Evolutionary conservation across 2,797 vertebrate species (phyloP), one percentile per base, ranked within the genome.

Genomic region (Gallinago nigripennis): DNA sequence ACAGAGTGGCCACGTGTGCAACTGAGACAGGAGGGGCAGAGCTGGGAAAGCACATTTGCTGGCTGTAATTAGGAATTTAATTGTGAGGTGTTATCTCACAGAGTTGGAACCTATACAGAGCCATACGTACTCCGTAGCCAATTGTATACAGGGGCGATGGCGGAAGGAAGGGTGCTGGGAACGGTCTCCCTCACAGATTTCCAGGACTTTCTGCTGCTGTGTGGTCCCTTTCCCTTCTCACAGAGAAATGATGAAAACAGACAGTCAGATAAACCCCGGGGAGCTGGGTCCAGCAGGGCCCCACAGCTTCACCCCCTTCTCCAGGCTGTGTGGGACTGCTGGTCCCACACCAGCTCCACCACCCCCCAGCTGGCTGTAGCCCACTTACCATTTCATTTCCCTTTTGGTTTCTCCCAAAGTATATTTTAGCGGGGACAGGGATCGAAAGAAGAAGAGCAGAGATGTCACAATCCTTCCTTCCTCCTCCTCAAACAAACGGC

Each of bases 171-270:
- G 37, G 7, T 51, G 89, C 95, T 96, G 95, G 94, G 94, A 96
- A 95, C 18, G 0, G 7, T 23, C 61, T 94, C 45, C 41, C 69
- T 80, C 2, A 0, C 90, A 80, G 45, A 85, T 95, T 96, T 96
- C 96, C 93, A 94, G 83, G 90, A 30, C 54, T 78, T 91, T 89
- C 57, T 91, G 86, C 82, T 96, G 88, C 90, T 95, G 95, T 95
- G 95, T 96, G 96, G 94, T 95, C 96, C 83, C 86, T 76, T 95
- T 95, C 75, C 83, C 91, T 93, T 90, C 81, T 95, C 95, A 63
- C 61, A 48, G 68, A 60, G 27, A 37, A 83, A 92, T 19, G 80
- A 76, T 75, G 82, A 73, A 95, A 95, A 76, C 92, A 94, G 87
- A 69, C 37, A 72, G 78, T 13, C 48, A 1, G 8, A 75, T 58